Evolutionary conservation across 2,888 invertebrate species (phyloP), one percentile per base, ranked within the genome.

Genomic region (Pegoplata infirma): DNA sequence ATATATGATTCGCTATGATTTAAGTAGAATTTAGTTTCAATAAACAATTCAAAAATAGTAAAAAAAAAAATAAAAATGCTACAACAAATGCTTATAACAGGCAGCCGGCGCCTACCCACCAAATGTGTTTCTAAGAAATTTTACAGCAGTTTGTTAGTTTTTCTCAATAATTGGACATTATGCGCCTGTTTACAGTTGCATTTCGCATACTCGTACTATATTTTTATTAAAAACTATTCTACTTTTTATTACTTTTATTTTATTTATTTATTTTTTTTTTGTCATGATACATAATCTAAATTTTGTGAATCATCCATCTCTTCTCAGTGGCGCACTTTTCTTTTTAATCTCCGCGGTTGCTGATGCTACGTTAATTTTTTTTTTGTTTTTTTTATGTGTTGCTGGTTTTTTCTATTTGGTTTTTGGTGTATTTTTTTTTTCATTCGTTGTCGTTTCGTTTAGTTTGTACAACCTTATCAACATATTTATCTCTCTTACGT

Each of bases 401-500:
- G n/a, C n/a, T n/a, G n/a, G n/a, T n/a, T n/a, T n/a, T n/a, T n/a
- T 68, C 68, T 68, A 63, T 73, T 49, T 67, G 56, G 14, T 58
- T 63, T 64, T 47, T 23, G 64, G 66, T 14, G 14, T 61, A 12
- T n/a, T 58, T 47, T 59, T 23, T 25, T 64, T 40, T 36, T 21
- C 3, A 28, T 56, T 51, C 12, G 23, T 23, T 16, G 46, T 8
- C 8, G 47, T 19, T 75, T 61, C 53, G 17, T 75, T 75, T 55
- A 61, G 67, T 75, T 75, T 55, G 61, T 68, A 55, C 59, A 74
- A 66, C 59, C 69, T 79, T 79, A 79, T 79, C 78, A 75, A 79
- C 80, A 76, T 76, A 80, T 72, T 75, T 85, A 85, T 83, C 82
- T 82, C 80, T 84, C 85, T 84, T 84, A 86, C 86, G 84, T 85